Evolutionary conservation across 2,797 vertebrate genomes (phyloP).

Genomic region (Phalanger gymnotis): DNA sequence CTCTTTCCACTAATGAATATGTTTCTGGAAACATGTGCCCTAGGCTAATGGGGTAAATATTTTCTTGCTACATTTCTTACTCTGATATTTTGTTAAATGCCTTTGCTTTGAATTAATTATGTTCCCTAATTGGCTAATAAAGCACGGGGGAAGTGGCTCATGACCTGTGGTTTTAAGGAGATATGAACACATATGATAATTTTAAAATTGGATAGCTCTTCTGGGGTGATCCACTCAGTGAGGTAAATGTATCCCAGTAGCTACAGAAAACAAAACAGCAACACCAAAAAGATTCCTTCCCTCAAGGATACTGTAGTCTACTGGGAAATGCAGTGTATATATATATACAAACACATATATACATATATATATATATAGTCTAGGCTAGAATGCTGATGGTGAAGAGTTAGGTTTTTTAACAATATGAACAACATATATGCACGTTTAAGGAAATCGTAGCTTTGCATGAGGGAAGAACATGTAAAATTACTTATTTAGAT

Average conservation of each 20-base stretch:
- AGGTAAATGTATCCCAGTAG: background rate
- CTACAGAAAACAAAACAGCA: background rate
- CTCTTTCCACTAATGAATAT: background rate
- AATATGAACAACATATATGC: background rate
- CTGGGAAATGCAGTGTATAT: background rate
- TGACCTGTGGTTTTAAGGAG: background rate
- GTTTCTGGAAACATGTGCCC: background rate
- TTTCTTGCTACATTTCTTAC: background rate
- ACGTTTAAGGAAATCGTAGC: background rate
- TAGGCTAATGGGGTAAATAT: background rate
- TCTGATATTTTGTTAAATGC: background rate
- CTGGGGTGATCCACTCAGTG: background rate
- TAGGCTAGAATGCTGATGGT: background rate
- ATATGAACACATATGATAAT: background rate
- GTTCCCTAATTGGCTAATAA: background rate
- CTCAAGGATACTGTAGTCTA: background rate
- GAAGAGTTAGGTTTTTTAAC: background rate
- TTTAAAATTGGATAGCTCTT: background rate
- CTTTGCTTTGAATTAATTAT: background rate
- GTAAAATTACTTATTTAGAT: background rate
- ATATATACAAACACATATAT: too few relatives aligned
- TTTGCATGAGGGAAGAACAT: background rate
- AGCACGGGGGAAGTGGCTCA: background rate
- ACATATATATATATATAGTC: too few relatives aligned
- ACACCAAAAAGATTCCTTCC: background rate